phyloP scores from a whole-genome alignment of 2,888 invertebrate genomes.

The Tyria jacobaeae region DNA sequence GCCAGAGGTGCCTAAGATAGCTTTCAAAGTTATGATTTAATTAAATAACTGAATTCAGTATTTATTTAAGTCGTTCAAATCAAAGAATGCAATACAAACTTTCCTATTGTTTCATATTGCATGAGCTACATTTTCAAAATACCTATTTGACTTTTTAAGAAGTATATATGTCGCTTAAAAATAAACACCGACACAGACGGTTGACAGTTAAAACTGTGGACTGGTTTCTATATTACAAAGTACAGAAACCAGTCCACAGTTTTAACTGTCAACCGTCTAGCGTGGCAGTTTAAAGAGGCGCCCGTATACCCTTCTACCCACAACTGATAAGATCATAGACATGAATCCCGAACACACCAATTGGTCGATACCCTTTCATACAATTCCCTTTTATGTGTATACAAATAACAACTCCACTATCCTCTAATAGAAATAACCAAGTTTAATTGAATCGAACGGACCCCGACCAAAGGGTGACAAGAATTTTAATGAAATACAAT shows the following conservation, averaged over 20 bases:
- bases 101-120: neutral
- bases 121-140: conserved; percentile 11
- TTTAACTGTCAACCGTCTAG: conserved; percentile 55
- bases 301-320: conserved; percentile 70
- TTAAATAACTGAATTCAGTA: no score
- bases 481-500: conserved; percentile 73
- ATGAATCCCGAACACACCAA: conserved; percentile 68
- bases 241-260: conserved; percentile 50
- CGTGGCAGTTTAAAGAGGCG: conserved; percentile 74
- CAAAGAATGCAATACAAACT: conserved; percentile 1
- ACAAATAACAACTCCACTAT: conserved; percentile 42
- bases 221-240: conserved; percentile 35
- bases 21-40: no score
- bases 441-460: conserved; percentile 79
- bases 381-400: conserved; percentile 51
- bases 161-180: conserved; percentile 32
- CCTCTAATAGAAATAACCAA: conserved; percentile 73
- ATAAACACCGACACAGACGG: conserved; percentile 37
- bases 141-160: conserved; percentile 23
- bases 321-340: conserved; percentile 81
- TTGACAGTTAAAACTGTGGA: conserved; percentile 56
- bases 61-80: no score
- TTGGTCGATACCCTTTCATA: conserved; percentile 80
- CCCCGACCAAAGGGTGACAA: conserved; percentile 66
- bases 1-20: no score